Evolutionary conservation across 2,113 vertebrate genomes (phyloP), one percentile per base, ranked within the genome.

Genomic region (Lutjanus erythropterus): DNA sequence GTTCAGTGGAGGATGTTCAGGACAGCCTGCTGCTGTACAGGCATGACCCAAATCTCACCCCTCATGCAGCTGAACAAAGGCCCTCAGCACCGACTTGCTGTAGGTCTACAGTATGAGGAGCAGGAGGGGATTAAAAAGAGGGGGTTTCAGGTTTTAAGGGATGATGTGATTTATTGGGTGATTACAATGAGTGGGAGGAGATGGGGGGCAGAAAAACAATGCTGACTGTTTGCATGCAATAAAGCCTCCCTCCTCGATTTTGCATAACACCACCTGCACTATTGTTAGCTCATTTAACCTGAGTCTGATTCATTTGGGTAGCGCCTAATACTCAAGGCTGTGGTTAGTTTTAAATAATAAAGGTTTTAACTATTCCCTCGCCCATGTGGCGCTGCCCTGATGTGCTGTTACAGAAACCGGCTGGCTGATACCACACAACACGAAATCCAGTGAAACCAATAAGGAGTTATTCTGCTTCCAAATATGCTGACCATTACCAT

Each of bases 151-250:
- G 84, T 94, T 94, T 92, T 88, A 93, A 89, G 84, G 88, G 86
- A 88, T 92, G 91, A 92, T 92, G 94, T 92, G 88, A 95, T 93
- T 94, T 94, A 88, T 79, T 83, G 80, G 91, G 86, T 79, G 88
- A 95, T 94, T 92, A 93, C 87, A 92, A 85, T 83, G 41, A 1
- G 37, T 73, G 72, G 81, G 73, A 74, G 80, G 68, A 35, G 62
- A 60, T 2, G 80, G 73, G 70, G 70, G 55, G 46, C 19, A 39
- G 19, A 80, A 91, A 92, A 91, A 95, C 92, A 95, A 95, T 93
- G 91, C 88, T 62, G 76, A 90, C 87, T 91, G 86, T 94, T 92
- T 93, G 90, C 89, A 91, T 94, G 72, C 64, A 86, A 81, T 80
- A 86, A 93, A 87, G 42, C 73, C 78, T 19, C 64, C 49, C 21